Conservation (phyloP, 37 sponge, comb jelly and placozoan species). For the Spongilla lacustris region DNA sequence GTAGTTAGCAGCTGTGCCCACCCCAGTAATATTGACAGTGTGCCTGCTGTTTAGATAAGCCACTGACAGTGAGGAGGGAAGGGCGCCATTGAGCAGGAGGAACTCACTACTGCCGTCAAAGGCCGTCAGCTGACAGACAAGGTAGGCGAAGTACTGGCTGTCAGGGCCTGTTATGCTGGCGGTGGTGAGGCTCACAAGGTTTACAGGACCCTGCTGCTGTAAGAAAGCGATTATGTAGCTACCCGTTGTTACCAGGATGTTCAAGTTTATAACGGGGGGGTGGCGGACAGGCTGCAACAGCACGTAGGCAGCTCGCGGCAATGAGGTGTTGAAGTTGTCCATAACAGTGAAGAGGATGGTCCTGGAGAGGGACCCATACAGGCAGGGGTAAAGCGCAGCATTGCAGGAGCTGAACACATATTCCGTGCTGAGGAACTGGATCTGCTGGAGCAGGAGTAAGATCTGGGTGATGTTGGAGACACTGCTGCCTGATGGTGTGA, state of each 20-base stretch:
- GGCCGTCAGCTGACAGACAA: conserved; percentile 48
- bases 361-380: conserved; percentile 29
- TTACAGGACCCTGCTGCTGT: conserved; percentile 42
- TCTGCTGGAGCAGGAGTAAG: conserved; percentile 20
- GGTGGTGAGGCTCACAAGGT: conserved; percentile 22
- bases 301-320: conserved; percentile 25
- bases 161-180: conserved; percentile 58
- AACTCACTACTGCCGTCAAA: conserved; percentile 20
- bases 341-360: conserved; percentile 47
- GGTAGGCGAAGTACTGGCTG: conserved; percentile 7
- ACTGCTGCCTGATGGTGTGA: background rate
- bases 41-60: conserved; percentile 6
- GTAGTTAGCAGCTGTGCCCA: conserved; percentile 15
- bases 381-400: conserved; percentile 29
- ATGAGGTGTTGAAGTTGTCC: conserved; percentile 54
- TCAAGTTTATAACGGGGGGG: conserved; percentile 58
- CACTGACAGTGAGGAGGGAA: conserved; percentile 14
- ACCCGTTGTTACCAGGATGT: conserved; percentile 10
- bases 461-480: conserved; percentile 21
- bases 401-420: conserved; percentile 52
- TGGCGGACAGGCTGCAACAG: conserved; percentile 50
- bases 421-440: conserved; percentile 59
- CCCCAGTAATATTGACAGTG: conserved; percentile 33
- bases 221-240: conserved; percentile 10
- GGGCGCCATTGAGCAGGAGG: conserved; percentile 3